Evolutionary conservation across 2,888 invertebrate genomes (phyloP), one percentile per base, ranked within the genome.

Genomic region (Drosophila neotestacea): DNA sequence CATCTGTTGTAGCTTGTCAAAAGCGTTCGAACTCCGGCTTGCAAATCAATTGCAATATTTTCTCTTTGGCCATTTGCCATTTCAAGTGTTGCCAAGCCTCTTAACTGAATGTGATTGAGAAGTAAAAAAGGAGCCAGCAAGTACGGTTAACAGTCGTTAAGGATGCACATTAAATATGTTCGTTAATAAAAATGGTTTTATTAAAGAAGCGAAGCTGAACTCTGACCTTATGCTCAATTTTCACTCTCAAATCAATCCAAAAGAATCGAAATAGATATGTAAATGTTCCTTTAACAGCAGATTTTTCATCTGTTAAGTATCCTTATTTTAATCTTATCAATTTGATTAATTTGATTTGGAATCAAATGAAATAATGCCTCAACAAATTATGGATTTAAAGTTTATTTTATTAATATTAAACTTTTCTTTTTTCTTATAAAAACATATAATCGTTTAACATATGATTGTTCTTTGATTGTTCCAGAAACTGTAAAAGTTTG

Each of bases 1-100:
- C 46, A 52, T 38, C 36, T 51, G 54, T 46, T 36, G 44, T 62
- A n/a, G 34, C 42, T 34, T 59, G 77, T 63, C 63, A 50, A 16
- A 50, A 58, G 9, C 58, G 59, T 32, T 58, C 36, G 16, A 39
- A 10, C 13, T 27, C 28, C 4, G 22, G 4, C 27, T 44, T 34
- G 22, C 9, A 54, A 58, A 34, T 46, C 47, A 62, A 65, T 30
- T 54, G 34, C 38, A 52, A 9, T 22, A 22, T 38, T 16, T 5
- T 39, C 28, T 16, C 11, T 38, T 47, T 34, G 27, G 11, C 22
- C 51, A 51, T 22, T 51, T 22, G 27, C 44, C 44, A 30, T 30
- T 28, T 6, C 11, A 2, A 16, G n/a, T 41, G 16, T 2, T 4
- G 11, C n/a, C 34, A 38, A 51, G 51, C 36, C 56, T 7, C 44